A percentile compares a stretch with the other conserved stretches of the same genome.
Conservation (phyloP, 2,113 vertebrate species). For the Hippoglossus stenolepis region DNA sequence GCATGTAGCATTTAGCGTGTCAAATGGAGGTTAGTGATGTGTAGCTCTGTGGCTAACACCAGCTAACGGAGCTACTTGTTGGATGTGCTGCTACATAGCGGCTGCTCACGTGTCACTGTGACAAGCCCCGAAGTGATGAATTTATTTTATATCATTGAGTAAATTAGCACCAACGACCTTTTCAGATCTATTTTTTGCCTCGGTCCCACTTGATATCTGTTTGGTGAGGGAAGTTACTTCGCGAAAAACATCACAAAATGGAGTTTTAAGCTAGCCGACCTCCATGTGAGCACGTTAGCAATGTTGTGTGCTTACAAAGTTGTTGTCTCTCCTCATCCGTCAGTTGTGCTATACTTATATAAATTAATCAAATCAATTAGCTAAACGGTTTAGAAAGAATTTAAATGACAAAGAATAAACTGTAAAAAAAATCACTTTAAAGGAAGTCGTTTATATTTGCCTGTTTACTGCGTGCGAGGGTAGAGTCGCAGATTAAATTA, state of each 20-base stretch:
- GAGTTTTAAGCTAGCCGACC: conserved; percentile 17
- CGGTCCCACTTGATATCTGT: accelerated
- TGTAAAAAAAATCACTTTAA: too few species aligned
- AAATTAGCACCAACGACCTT: accelerated
- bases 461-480: too few species aligned
- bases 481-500: too few species aligned
- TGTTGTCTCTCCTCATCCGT: background rate
- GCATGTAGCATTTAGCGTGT: background rate
- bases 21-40: background rate
- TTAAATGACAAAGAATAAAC: too few species aligned
- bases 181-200: accelerated
- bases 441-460: too few species aligned
- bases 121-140: conserved; percentile 52
- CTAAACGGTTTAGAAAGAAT: background rate
- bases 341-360: background rate
- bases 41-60: conserved; percentile 41
- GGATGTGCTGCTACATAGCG: conserved; percentile 50
- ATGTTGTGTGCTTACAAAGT: background rate
- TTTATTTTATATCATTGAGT: background rate
- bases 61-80: conserved; percentile 58
- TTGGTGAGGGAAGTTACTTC: too few species aligned
- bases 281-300: conserved; percentile 49
- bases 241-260: background rate
- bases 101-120: conserved; percentile 82
- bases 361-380: background rate